Percentiles rank a stretch among this genome's conserved stretches.
Conservation (phyloP, 2,113 vertebrate genomes). For the Oenanthe oenanthe region DNA sequence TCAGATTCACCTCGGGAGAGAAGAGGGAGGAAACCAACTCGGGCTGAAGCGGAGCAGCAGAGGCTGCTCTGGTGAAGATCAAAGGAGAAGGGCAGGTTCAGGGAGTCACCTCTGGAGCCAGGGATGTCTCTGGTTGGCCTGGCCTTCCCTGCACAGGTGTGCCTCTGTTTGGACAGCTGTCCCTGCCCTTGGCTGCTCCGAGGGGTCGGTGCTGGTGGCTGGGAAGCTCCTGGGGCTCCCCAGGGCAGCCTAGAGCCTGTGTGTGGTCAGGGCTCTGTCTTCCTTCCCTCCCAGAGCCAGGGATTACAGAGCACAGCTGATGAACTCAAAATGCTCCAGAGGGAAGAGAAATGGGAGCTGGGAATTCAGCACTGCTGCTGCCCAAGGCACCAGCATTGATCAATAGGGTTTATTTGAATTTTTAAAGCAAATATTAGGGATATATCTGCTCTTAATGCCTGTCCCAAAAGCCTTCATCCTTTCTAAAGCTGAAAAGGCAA, state of each 20-base stretch:
- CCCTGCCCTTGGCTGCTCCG: accelerated
- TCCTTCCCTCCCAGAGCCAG: neutral
- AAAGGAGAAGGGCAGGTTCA: neutral
- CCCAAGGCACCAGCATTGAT: neutral
- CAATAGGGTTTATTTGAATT: neutral
- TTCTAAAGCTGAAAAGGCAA: neutral
- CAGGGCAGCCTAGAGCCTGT: neutral
- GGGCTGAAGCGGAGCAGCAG: neutral
- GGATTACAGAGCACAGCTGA: neutral
- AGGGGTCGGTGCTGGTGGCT: neutral
- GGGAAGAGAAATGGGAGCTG: neutral
- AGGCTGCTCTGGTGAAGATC: neutral
- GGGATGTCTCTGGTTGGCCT: neutral
- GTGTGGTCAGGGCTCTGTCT: neutral
- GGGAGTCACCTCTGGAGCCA: neutral
- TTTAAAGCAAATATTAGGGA: neutral
- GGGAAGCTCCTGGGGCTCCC: neutral
- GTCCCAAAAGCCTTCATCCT: neutral
- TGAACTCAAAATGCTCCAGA: neutral
- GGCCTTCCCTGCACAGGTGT: neutral
- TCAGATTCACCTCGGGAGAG: neutral
- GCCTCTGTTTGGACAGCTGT: slow-evolving; percentile 45
- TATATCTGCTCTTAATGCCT: neutral
- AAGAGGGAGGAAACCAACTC: neutral
- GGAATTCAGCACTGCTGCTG: accelerated